Conservation (phyloP, 2,797 vertebrate genomes). For the Anomalospiza imberbis region DNA sequence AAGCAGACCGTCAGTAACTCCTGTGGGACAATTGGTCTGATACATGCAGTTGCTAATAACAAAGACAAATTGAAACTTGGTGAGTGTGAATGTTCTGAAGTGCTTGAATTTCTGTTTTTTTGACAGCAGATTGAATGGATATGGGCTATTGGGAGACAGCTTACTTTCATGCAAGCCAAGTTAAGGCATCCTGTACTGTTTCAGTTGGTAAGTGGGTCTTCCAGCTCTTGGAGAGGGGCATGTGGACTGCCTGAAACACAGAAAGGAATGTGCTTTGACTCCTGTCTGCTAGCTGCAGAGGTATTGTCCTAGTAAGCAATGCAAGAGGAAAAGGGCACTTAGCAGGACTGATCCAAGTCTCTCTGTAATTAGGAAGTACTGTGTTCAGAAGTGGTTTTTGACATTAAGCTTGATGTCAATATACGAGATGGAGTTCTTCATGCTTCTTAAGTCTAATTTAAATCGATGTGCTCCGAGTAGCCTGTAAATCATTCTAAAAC, state of each 20-base stretch:
- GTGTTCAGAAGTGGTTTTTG: not conserved
- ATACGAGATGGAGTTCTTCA: not conserved
- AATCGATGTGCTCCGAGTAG: not conserved
- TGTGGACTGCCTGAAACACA: not conserved
- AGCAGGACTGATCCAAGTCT: not conserved
- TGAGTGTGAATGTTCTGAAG: conserved; percentile 68
- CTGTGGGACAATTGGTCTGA: conserved; percentile 92
- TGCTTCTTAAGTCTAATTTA: not conserved
- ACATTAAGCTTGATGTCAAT: not conserved
- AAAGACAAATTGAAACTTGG: conserved; percentile 86
- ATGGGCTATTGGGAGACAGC: not conserved
- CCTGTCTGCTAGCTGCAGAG: not conserved
- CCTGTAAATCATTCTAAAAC: not conserved
- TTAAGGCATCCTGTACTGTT: not conserved
- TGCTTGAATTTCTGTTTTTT: not conserved
- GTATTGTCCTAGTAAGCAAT: not conserved
- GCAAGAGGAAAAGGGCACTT: not conserved
- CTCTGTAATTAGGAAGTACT: not conserved
- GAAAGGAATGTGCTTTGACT: not conserved
- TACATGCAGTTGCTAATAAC: conserved; percentile 93
- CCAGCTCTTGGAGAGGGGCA: not conserved
- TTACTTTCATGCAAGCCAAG: not conserved
- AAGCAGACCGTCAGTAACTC: conserved; percentile 92
- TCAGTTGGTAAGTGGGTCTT: not conserved
- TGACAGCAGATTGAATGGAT: not conserved